Conservation (phyloP, 2,113 vertebrate species). For the Mugil cephalus region DNA sequence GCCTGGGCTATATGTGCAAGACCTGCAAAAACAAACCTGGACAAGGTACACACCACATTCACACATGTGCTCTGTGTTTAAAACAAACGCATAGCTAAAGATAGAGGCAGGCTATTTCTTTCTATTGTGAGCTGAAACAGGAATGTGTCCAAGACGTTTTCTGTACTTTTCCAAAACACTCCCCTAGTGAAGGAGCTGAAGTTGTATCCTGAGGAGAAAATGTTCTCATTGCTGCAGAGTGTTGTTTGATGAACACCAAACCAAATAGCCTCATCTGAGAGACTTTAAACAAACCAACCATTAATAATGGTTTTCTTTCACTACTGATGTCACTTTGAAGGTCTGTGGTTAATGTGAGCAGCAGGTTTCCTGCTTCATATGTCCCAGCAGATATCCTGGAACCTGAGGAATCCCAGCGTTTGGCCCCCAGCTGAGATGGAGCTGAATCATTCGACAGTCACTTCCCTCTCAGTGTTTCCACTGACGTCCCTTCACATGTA, state of each 20-base stretch:
- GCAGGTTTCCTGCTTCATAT: conserved; percentile 51
- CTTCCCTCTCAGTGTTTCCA: conserved; percentile 55
- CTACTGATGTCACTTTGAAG: conserved; percentile 15
- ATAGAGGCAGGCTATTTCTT: conserved; percentile 20
- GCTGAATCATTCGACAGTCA: conserved; percentile 30
- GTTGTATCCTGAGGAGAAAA: conserved; percentile 20
- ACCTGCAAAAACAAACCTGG: conserved; percentile 50
- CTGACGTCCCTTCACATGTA: conserved; percentile 40
- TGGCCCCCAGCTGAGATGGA: conserved; percentile 37
- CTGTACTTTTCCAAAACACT: conserved; percentile 46
- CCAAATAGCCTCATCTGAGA: not conserved
- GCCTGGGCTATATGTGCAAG: conserved; percentile 29
- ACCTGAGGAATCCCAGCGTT: conserved; percentile 44
- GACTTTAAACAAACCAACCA: not conserved
- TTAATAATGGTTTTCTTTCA: not conserved
- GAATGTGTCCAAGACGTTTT: conserved; percentile 41
- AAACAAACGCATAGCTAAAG: conserved; percentile 58
- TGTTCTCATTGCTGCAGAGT: not conserved
- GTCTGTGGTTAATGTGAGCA: conserved; percentile 46
- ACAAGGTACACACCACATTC: conserved; percentile 6
- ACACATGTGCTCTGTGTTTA: conserved; percentile 33
- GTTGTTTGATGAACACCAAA: not conserved
- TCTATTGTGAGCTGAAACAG: conserved; percentile 48
- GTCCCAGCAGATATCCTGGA: conserved; percentile 36
- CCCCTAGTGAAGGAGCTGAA: conserved; percentile 17